Evolutionary conservation across 2,888 invertebrate genomes (phyloP), one percentile per base, ranked within the genome.

Genomic region (Aphidius colemani): DNA sequence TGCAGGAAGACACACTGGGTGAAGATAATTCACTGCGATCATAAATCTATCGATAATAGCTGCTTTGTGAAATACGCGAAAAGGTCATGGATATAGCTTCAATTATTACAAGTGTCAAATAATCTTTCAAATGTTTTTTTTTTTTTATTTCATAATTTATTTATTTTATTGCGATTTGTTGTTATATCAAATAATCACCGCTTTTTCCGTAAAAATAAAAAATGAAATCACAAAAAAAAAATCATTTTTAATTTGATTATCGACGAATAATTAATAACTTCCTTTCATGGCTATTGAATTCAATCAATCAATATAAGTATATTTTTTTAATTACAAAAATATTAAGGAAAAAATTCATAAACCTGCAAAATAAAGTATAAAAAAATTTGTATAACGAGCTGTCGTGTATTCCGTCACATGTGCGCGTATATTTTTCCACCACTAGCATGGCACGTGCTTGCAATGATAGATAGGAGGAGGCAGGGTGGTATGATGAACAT

Each of bases 381-480:
- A 3, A n/a, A 45, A 53, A 45, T 65, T 63, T 39, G 10, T 59
- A 66, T 69, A 73, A 71, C 62, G 67, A 72, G 67, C 58, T 66
- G 65, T 68, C 68, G 68, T 60, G 66, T 70, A 70, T 71, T 71
- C 68, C 69, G 66, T 69, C 74, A 69, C 71, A 76, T 74, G 71
- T 74, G 71, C 57, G 30, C 57, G 30, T 30, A 30, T 30, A 30
- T 30, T 30, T 30, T 30, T 30, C 30, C 66, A 64, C 67, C 68
- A 65, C 51, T 44, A 49, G 53, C 43, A 55, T 51, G 49, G 58
- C 63, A 55, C 63, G 55, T 58, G 58, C 59, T 58, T 39, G 46
- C 50, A 66, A 39, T 58, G 49, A 53, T 44, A 53, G 59, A 53
- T 49, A 39, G 53, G n/a, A 41, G 30, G 40, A 46, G 43, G 39